A percentile compares a stretch with the other conserved stretches of the same genome.
These are phyloP conservation scores for Channa maculata DNA, from an alignment of 2,113 vertebrate species.

Conservation along the genomic window DNA sequence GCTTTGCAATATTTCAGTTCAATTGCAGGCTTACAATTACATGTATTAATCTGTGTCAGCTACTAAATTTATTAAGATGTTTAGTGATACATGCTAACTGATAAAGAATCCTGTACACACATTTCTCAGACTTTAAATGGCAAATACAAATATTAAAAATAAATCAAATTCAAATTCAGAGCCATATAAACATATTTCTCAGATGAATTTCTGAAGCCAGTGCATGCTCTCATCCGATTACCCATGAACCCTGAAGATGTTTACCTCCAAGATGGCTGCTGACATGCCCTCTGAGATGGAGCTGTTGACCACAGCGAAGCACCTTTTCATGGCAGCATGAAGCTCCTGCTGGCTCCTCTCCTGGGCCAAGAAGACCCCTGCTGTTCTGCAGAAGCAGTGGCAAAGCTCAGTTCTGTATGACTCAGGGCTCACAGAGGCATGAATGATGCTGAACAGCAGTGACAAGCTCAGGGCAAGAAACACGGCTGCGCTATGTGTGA, in stretches of 20 bases:
- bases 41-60: constrained; percentile 45
- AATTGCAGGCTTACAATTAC: constrained; percentile 17
- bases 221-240: constrained; percentile 8
- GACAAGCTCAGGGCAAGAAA: constrained; percentile 62
- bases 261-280: constrained; percentile 94
- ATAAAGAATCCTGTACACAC: constrained; percentile 33
- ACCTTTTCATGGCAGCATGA: constrained; percentile 86
- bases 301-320: constrained; percentile 92
- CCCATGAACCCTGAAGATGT: constrained; percentile 25
- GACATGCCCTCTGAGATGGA: constrained; percentile 97
- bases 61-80: constrained; percentile 59
- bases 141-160: neutral
- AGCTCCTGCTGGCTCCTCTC: constrained; percentile 89
- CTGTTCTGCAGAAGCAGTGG: constrained; percentile 77
- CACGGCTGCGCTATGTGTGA: constrained; percentile 36
- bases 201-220: neutral
- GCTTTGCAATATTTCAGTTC: constrained; percentile 25
- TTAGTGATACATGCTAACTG: constrained; percentile 60
- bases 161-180: too few species aligned
- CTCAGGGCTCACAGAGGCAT: constrained; percentile 63
- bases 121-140: neutral
- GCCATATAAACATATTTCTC: neutral
- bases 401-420: constrained; percentile 62
- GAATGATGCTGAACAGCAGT: constrained; percentile 67
- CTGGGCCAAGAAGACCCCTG: constrained; percentile 86